phyloP scores from a whole-genome alignment of 2,113 vertebrate species.

The Mesembrinibis cayennensis region DNA sequence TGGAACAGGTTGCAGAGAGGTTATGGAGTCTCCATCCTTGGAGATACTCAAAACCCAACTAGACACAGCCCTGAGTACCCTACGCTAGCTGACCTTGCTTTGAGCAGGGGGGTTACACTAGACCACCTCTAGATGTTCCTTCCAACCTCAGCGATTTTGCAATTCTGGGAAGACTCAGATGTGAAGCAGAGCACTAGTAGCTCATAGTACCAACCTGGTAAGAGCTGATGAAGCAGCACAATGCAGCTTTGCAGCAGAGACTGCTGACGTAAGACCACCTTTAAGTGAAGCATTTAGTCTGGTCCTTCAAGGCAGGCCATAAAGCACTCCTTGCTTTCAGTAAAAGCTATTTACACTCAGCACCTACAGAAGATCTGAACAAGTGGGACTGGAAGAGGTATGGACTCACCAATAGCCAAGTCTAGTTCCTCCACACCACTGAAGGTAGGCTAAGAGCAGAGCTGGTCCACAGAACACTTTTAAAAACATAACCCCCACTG shows the following conservation, averaged over 20 bases:
- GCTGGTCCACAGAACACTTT: not conserved
- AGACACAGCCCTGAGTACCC: not conserved
- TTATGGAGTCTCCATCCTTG: not conserved
- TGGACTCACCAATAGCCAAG: fast-evolving
- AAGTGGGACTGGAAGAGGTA: not conserved
- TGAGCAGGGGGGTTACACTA: not conserved
- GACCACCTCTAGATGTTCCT: not conserved
- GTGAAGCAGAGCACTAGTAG: not conserved
- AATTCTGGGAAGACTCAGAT: not conserved
- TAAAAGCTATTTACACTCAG: not conserved
- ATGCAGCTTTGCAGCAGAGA: not conserved
- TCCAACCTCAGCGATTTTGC: not conserved
- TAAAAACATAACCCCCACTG: not conserved
- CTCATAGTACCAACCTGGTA: not conserved
- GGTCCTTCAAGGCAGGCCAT: not conserved
- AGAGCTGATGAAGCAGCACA: not conserved
- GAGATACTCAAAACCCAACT: not conserved
- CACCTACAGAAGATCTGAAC: not conserved
- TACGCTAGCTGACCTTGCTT: not conserved
- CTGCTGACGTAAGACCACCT: not conserved
- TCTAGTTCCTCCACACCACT: not conserved
- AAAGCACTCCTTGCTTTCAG: not conserved
- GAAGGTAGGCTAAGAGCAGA: not conserved
- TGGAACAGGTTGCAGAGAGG: not conserved
- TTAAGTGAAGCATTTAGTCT: not conserved